These are phyloP conservation scores for Myoxocephalus aenaeus DNA, from an alignment of 2,797 vertebrate genomes.

Conservation along the genomic window DNA sequence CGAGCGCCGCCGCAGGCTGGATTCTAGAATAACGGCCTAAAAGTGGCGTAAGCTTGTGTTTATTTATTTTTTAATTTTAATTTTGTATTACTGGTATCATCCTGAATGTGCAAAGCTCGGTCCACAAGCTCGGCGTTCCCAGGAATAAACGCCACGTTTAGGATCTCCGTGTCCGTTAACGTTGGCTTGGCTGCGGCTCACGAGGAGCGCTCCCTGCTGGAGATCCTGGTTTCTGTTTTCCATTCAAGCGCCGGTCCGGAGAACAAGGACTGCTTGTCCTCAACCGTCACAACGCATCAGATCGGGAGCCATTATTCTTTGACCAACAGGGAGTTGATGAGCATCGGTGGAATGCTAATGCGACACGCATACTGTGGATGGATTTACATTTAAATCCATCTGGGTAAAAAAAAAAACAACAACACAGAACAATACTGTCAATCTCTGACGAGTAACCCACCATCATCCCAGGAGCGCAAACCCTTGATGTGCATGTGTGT, in stretches of 20 bases:
- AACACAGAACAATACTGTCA: conserved; percentile 56
- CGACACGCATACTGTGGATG: conserved; percentile 28
- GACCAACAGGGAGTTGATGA: conserved; percentile 47
- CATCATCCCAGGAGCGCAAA: conserved; percentile 47
- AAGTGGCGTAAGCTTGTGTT: background rate
- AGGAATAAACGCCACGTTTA: background rate
- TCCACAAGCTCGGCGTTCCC: background rate
- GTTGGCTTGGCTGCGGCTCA: background rate
- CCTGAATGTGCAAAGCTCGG: background rate
- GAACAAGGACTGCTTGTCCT: conserved; percentile 57
- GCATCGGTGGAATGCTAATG: conserved; percentile 56
- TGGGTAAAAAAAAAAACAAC: background rate
- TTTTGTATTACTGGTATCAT: background rate
- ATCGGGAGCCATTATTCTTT: conserved; percentile 33
- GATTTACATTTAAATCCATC: too few species aligned
- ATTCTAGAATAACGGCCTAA: background rate
- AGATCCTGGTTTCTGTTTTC: conserved; percentile 5
- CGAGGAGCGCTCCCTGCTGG: background rate
- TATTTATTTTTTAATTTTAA: background rate
- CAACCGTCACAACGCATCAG: conserved; percentile 51
- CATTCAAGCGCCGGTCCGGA: conserved; percentile 12
- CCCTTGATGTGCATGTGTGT: conserved; percentile 45
- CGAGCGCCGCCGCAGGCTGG: background rate
- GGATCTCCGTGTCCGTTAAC: background rate
- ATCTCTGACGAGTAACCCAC: conserved; percentile 58